Percentiles rank a stretch among this genome's conserved stretches.
phyloP scores from a whole-genome alignment of 2,888 invertebrate genomes.

The Hermodice carunculata region DNA sequence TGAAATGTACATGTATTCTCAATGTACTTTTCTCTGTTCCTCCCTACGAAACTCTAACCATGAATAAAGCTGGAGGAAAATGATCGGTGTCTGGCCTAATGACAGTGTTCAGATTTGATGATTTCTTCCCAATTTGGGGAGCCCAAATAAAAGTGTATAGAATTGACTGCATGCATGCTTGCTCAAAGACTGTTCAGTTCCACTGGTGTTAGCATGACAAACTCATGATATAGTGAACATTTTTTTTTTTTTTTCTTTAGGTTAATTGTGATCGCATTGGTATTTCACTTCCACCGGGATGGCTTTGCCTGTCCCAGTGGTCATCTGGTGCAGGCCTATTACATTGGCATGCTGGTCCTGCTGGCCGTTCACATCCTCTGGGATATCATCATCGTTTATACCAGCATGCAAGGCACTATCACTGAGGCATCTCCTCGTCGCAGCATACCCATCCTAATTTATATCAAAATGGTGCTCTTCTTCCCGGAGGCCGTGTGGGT shows the following conservation, averaged over 20 bases:
- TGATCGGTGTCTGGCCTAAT: too few species aligned
- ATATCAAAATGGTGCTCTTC: constrained; percentile 81
- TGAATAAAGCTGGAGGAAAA: too few species aligned
- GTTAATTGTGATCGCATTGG: constrained; percentile 51
- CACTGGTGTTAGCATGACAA: too few species aligned
- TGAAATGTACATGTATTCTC: too few species aligned
- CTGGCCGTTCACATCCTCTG: constrained; percentile 63
- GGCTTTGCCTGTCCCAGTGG: constrained; percentile 81
- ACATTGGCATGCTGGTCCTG: constrained; percentile 74
- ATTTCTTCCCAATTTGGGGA: too few species aligned
- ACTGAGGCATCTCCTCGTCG: constrained; percentile 80
- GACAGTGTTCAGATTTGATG: too few species aligned
- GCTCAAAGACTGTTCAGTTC: too few species aligned
- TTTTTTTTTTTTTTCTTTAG: neutral
- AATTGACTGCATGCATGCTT: too few species aligned
- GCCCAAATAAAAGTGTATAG: too few species aligned
- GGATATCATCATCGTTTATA: constrained; percentile 58
- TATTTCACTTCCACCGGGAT: constrained; percentile 76
- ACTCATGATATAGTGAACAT: too few species aligned
- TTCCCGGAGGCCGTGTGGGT: constrained; percentile 85
- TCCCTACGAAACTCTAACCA: too few species aligned
- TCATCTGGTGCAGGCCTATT: constrained; percentile 79
- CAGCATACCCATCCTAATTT: constrained; percentile 75
- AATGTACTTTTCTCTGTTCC: too few species aligned
- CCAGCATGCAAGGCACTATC: constrained; percentile 78